Evolutionary conservation across 2,888 invertebrate species (phyloP), one percentile per base, ranked within the genome.

Genomic region (Orthosia cruda): DNA sequence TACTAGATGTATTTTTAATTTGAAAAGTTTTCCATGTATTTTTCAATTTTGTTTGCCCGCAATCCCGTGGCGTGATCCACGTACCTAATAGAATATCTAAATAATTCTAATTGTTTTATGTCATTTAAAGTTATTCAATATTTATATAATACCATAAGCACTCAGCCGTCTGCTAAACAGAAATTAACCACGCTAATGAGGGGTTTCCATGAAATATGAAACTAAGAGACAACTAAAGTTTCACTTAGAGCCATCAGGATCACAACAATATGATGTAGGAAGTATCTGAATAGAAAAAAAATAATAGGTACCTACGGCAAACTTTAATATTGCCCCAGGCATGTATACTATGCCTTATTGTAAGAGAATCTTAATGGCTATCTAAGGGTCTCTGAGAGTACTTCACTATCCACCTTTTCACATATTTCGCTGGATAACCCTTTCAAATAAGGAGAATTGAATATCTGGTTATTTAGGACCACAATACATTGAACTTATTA

Each of bases 381-480:
- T 77, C 77, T 70, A 62, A 73, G 78, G 78, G 74, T 72, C 65
- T 49, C 63, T 58, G 49, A 68, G 70, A 71, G 71, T 81, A 83
- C 72, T 74, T 79, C 70, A 74, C 77, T 77, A 78, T 77, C 71
- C 58, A 74, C 63, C 70, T 79, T 79, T 78, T 75, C 69, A 80
- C 68, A 78, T 87, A 78, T 74, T 86, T 77, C 49, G 50, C 62
- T 67, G 65, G 76, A 79, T 76, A 81, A 75, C 74, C 83, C 73
- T 85, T 86, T 72, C 75, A 80, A 82, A 82, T 65, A 71, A 45
- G 82, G 18, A 63, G 50, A 76, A 86, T 80, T 74, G 84, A 86
- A 82, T 79, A 82, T 74, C 74, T 86, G 69, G 73, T 85, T 85
- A 85, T 78, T 76, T 70, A 71, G 71, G 75, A 78, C 72, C 64